Percentiles rank a stretch among this genome's conserved stretches.
Conservation (phyloP, 2,797 vertebrate species). For the Neopelma chrysocephalum region DNA sequence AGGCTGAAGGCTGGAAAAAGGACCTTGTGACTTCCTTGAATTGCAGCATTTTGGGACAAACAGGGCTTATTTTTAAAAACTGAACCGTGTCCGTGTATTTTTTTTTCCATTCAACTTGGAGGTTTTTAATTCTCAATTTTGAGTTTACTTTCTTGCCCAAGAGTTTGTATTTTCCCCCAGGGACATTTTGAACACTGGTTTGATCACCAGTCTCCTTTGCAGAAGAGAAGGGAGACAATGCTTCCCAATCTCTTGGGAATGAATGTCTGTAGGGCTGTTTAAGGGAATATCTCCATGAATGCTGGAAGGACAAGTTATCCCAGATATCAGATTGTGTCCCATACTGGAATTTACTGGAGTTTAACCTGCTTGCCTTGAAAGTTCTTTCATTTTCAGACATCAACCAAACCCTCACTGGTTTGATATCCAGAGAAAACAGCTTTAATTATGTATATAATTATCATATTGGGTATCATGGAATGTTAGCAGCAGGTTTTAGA, state of each 20-base stretch:
- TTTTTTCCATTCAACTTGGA: not conserved
- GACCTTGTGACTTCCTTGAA: not conserved
- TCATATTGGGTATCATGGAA: accelerated
- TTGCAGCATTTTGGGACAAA: not conserved
- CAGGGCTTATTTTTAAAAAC: not conserved
- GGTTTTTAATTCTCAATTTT: not conserved
- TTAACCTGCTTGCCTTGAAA: not conserved
- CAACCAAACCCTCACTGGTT: not conserved
- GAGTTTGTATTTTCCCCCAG: not conserved
- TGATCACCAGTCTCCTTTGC: not conserved
- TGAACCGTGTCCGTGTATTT: not conserved
- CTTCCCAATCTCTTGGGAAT: not conserved
- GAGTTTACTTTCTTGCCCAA: not conserved
- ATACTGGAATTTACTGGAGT: not conserved
- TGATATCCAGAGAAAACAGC: not conserved
- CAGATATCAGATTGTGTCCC: not conserved
- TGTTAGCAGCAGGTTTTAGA: not conserved
- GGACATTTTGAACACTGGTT: not conserved
- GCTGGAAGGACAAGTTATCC: not conserved
- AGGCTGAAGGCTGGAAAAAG: not conserved
- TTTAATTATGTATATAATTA: accelerated
- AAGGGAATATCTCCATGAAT: not conserved
- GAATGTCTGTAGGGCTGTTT: not conserved
- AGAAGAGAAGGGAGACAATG: not conserved
- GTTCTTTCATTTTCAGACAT: not conserved